Evolutionary conservation across 2,113 vertebrate genomes (phyloP), one percentile per base, ranked within the genome.

Genomic region (Campylomormyrus tamandua): DNA sequence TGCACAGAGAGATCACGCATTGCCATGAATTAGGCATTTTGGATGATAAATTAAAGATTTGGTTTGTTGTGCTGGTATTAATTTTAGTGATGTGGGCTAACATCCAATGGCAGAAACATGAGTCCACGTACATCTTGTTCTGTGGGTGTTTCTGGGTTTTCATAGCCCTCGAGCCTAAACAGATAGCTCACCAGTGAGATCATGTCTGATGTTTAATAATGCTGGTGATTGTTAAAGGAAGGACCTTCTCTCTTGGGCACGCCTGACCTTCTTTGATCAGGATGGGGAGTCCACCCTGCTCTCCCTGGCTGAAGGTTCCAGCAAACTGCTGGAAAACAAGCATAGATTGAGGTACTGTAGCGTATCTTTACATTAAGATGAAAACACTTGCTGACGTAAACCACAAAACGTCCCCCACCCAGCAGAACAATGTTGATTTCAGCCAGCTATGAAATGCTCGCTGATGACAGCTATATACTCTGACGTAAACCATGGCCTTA

Each of bases 131-230:
- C 2, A 0, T 39, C 88, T 88, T 24, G 35, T 88, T 50, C 50
- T 80, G 50, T 17, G 58, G 27, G 66, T 62, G 45, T 46, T 62
- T 58, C 45, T 88, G 62, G 80, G 53, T 46, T 50, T 84, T 74
- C 52, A n/a, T n/a, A 45, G 52, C 90, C 88, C 35, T 31, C 50
- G 62, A 84, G 87, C 53, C 46, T 50, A 10, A 66, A 52, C 31
- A 46, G 88, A 89, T 90, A 87, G 19, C 87, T 90, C 45, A 52
- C n/a, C 80, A 15, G 83, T 88, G 89, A 91, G 88, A 7, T 91
- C 91, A 89, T 58, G 88, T 91, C 90, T 89, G 52, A 90, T 52
- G 83, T 56, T 21, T 50, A 21, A 2, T 2, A 83, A 83, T 48
- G 10, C 11, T 87, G 24, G 42, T 85, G 46, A 50, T 56, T 87